Percentiles rank a stretch among this genome's conserved stretches.
Evolutionary conservation across 2,888 invertebrate genomes (phyloP).

Genomic region (Terebella lapidaria): DNA sequence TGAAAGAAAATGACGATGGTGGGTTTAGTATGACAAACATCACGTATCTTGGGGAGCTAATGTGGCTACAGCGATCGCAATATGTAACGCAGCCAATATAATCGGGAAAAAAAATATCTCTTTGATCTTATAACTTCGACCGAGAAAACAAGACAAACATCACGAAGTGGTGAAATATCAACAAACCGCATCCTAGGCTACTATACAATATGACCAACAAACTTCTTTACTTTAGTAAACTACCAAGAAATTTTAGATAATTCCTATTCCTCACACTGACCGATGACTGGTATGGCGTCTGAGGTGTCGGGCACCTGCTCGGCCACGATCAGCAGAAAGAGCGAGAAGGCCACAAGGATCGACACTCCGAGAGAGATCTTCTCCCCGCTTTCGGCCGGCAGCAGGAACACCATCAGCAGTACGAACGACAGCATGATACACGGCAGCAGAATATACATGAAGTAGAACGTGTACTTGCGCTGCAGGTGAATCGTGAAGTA

Average conservation of each 20-base stretch:
- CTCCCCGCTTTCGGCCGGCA: conserved; percentile 34
- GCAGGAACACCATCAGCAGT: conserved; percentile 29
- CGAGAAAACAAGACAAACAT: too few species aligned
- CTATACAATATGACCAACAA: too few species aligned
- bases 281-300: conserved; percentile 30
- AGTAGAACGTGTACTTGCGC: conserved; percentile 26
- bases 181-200: too few species aligned
- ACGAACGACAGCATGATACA: conserved; percentile 34
- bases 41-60: neutral
- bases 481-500: conserved; percentile 19
- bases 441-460: conserved; percentile 31
- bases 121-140: too few species aligned
- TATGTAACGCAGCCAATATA: too few species aligned
- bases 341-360: conserved; percentile 32
- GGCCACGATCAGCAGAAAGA: conserved; percentile 33
- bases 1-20: neutral
- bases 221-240: too few species aligned
- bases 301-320: conserved; percentile 31
- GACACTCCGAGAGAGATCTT: conserved; percentile 33
- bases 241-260: too few species aligned
- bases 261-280: conserved; percentile 14
- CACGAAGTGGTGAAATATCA: too few species aligned
- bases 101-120: too few species aligned
- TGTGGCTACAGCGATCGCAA: neutral
- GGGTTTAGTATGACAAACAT: too few species aligned